These are phyloP conservation scores for Distichodus sexfasciatus DNA, from an alignment of 2,797 vertebrate genomes.

Conservation along the genomic window DNA sequence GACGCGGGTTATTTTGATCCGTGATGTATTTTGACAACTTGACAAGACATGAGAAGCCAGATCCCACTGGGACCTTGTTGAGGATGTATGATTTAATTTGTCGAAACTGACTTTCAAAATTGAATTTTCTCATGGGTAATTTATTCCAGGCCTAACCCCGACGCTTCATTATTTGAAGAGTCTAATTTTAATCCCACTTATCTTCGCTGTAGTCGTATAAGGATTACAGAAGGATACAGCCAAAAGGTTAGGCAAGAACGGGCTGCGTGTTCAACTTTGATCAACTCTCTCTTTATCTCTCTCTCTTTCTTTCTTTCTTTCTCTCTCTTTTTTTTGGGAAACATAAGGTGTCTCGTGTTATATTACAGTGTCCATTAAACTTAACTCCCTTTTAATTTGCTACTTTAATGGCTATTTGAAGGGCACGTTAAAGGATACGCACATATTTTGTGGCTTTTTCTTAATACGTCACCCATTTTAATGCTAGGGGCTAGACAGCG, in stretches of 20 bases:
- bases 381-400: slow-evolving; percentile 50
- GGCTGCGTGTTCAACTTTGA: slow-evolving; percentile 1
- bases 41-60: not conserved
- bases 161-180: not conserved
- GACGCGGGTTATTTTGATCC: not conserved
- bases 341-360: slow-evolving; percentile 46
- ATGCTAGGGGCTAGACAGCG: slow-evolving; percentile 33
- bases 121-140: not conserved
- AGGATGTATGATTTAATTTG: not conserved
- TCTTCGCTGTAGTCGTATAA: not conserved
- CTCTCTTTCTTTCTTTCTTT: too few species aligned
- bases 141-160: not conserved
- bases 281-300: slow-evolving; percentile 18
- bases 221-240: not conserved
- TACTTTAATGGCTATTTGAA: slow-evolving; percentile 47
- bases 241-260: slow-evolving; percentile 4
- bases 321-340: slow-evolving; percentile 13
- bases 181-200: not conserved
- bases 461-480: slow-evolving; percentile 35
- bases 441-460: slow-evolving; percentile 45
- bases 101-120: not conserved
- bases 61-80: not conserved
- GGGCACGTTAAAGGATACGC: slow-evolving; percentile 43
- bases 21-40: not conserved
- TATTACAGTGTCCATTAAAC: slow-evolving; percentile 49